Conservation (phyloP, 2,113 vertebrate genomes). For the Aptenodytes patagonicus region DNA sequence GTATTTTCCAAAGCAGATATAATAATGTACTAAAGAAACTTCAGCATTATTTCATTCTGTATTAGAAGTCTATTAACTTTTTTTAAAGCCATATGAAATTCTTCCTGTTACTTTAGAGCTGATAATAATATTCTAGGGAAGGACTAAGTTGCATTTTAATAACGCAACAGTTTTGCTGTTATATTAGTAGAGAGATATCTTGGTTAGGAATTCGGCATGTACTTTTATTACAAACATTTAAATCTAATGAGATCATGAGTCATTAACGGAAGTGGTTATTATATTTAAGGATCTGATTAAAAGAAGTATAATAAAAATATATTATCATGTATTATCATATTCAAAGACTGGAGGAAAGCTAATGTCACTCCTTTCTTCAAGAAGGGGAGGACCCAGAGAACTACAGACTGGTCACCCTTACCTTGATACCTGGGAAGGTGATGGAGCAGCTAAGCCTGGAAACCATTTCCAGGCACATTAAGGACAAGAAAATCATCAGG, state of each 20-base stretch:
- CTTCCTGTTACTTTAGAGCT: neutral
- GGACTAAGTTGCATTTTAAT: neutral
- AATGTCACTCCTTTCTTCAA: neutral
- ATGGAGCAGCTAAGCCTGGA: neutral
- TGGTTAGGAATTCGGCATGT: neutral
- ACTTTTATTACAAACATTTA: neutral
- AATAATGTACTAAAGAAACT: neutral
- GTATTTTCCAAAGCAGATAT: neutral
- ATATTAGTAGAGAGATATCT: neutral
- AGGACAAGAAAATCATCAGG: neutral
- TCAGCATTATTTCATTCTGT: neutral
- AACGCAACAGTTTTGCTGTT: neutral
- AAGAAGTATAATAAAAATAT: neutral
- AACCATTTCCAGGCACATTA: neutral
- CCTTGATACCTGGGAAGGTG: neutral
- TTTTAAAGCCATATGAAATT: neutral
- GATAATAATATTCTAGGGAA: neutral
- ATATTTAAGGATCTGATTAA: constrained; percentile 4
- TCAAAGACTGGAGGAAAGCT: neutral
- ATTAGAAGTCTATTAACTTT: neutral
- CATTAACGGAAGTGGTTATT: neutral
- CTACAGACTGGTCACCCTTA: neutral
- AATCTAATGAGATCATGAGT: neutral
- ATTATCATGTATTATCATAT: neutral
- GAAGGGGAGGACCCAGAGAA: neutral